These are phyloP conservation scores for Siderastrea radians DNA, from an alignment of 92 coral and sea anemone genomes.

Conservation along the genomic window DNA sequence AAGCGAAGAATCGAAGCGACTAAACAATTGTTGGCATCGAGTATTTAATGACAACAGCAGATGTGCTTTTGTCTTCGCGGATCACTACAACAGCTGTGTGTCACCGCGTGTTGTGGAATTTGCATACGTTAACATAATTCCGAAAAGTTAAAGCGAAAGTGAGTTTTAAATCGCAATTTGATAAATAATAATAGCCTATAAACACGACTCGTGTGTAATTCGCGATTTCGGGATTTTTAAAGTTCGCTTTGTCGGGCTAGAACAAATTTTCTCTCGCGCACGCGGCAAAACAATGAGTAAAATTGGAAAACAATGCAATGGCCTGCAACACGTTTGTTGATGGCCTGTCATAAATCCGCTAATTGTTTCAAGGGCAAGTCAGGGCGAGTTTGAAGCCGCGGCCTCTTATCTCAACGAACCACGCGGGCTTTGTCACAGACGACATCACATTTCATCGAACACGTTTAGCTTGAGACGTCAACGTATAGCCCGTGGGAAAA, in stretches of 20 bases:
- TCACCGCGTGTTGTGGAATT: slow-evolving; percentile 47
- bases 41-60: slow-evolving; percentile 18
- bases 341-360: slow-evolving; percentile 59
- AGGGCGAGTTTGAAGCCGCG: slow-evolving; percentile 40
- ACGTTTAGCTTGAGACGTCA: neutral
- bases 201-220: neutral
- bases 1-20: neutral
- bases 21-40: slow-evolving; percentile 5
- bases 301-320: slow-evolving; percentile 24
- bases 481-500: slow-evolving; percentile 22
- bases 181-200: neutral
- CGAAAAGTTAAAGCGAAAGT: neutral
- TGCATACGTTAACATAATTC: slow-evolving; percentile 29
- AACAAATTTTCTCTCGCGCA: neutral
- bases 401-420: slow-evolving; percentile 15
- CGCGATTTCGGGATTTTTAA: neutral
- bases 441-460: slow-evolving; percentile 4
- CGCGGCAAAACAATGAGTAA: slow-evolving; percentile 16
- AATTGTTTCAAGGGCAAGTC: slow-evolving; percentile 68
- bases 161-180: neutral
- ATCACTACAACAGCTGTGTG: slow-evolving; percentile 27
- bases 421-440: slow-evolving; percentile 6
- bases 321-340: slow-evolving; percentile 42
- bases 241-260: neutral
- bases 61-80: slow-evolving; percentile 33